Evolutionary conservation across 2,888 invertebrate species (phyloP).

Genomic region (Drosophila mimica): DNA sequence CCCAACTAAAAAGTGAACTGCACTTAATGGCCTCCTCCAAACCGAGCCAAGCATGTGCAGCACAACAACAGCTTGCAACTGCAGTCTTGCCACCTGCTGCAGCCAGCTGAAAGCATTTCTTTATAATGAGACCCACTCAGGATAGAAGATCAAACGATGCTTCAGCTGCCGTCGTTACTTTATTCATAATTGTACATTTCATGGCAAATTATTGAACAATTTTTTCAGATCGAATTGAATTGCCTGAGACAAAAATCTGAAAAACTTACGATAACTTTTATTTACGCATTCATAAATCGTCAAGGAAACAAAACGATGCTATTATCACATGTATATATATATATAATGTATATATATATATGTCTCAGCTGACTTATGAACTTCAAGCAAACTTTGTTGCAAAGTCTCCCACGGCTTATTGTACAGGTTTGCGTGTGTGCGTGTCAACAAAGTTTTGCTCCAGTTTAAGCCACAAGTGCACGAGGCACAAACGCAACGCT

Average conservation of each 20-base stretch:
- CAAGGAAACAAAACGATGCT: background rate
- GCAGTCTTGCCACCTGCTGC: slow-evolving; percentile 38
- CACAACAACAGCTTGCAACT: background rate
- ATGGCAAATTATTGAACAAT: slow-evolving; percentile 9
- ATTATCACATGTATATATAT: background rate
- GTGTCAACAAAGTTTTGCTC: slow-evolving; percentile 62
- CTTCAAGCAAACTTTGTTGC: background rate
- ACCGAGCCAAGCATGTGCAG: slow-evolving; percentile 16
- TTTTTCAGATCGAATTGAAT: background rate
- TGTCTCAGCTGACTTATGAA: slow-evolving; percentile 2
- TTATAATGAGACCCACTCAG: slow-evolving; percentile 36
- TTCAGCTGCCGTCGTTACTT: slow-evolving; percentile 13
- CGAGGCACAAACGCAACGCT: slow-evolving; percentile 31
- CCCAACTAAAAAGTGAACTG: slow-evolving; percentile 33
- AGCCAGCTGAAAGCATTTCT: slow-evolving; percentile 44
- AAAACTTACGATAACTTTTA: background rate
- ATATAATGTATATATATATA: background rate
- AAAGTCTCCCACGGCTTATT: slow-evolving; percentile 28
- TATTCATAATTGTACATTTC: slow-evolving; percentile 34
- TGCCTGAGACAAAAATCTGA: background rate
- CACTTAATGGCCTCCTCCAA: slow-evolving; percentile 12
- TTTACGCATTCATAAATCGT: background rate
- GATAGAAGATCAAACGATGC: slow-evolving; percentile 35
- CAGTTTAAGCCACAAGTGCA: slow-evolving; percentile 60
- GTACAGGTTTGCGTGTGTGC: slow-evolving; percentile 52